Evolutionary conservation across 2,797 vertebrate genomes (phyloP), one percentile per base, ranked within the genome.

Genomic region (Molossus molossus): DNA sequence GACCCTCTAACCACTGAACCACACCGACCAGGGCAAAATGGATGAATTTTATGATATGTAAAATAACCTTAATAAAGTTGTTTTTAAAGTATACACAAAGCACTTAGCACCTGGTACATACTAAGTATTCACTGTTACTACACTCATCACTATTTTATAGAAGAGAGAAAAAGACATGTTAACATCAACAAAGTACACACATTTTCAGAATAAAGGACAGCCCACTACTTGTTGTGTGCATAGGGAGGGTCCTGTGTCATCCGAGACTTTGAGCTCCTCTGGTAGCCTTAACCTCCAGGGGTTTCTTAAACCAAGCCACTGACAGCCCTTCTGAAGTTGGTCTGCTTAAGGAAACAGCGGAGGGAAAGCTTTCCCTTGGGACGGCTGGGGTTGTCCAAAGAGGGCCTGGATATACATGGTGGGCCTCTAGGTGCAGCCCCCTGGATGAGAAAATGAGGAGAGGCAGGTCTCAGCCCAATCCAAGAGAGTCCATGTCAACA

Each of bases 61-160:
- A 89, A 75, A 92, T 88, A 65, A 89, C 37, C 17, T 62, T 45
- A 67, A 55, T 40, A 37, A 90, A 90, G 15, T 67, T 81, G 2
- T 57, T 82, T 69, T 73, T 53, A 29, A 90, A 80, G 53, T 6
- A 83, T 5, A 53, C n/a, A 23, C 29, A 3, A 18, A 69, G 13
- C 45, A 48, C 2, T 82, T 90, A 40, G 29, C 58, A 80, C 5
- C n/a, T 80, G 50, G 11, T 17, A 53, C 53, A 9, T 5, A 62
- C 3, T 64, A 21, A 82, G 50, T 10, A 50, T 21, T 92, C 33
- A 50, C 18, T 13, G n/a, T 40, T 20, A 58, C 8, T 45, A 37
- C 2, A 4, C 11, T 87, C 70, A 40, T 37, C 25, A 29, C 80
- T 62, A 77, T 69, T 87, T 64, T 14, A 80, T 4, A 20, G 48